These are phyloP conservation scores for Rotaria socialis DNA, from an alignment of 2,888 invertebrate species.

Conservation along the genomic window DNA sequence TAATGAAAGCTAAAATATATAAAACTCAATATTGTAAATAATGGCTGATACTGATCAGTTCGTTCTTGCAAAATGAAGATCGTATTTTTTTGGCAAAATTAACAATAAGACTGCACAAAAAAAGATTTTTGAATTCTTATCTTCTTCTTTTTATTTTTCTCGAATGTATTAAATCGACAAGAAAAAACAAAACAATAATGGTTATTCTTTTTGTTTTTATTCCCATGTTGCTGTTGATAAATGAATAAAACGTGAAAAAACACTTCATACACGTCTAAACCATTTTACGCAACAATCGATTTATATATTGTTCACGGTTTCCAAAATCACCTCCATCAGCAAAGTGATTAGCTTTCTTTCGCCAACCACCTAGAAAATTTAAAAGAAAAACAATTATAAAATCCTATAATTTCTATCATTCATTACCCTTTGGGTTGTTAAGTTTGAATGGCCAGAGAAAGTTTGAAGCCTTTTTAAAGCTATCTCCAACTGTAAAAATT, in stretches of 20 bases:
- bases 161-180: constrained; percentile 12
- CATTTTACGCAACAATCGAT: constrained; percentile 90
- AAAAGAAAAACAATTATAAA: too few species aligned
- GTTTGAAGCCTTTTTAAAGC: constrained; percentile 89
- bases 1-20: too few species aligned
- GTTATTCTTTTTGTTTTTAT: neutral
- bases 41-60: too few species aligned
- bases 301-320: constrained; percentile 93
- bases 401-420: neutral
- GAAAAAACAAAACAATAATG: constrained; percentile 20
- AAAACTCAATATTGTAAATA: too few species aligned
- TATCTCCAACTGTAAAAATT: constrained; percentile 76
- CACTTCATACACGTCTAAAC: constrained; percentile 65
- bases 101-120: too few species aligned
- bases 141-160: constrained; percentile 17
- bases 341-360: constrained; percentile 98
- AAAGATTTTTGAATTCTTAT: neutral
- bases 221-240: neutral
- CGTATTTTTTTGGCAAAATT: too few species aligned
- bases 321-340: constrained; percentile 99
- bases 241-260: neutral
- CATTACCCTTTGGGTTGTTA: constrained; percentile 81
- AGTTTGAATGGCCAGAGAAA: constrained; percentile 99
- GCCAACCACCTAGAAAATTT: constrained; percentile 73
- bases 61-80: too few species aligned